Conservation (phyloP, 2,797 vertebrate genomes). For the Parauchenoglanis ngamensis region DNA sequence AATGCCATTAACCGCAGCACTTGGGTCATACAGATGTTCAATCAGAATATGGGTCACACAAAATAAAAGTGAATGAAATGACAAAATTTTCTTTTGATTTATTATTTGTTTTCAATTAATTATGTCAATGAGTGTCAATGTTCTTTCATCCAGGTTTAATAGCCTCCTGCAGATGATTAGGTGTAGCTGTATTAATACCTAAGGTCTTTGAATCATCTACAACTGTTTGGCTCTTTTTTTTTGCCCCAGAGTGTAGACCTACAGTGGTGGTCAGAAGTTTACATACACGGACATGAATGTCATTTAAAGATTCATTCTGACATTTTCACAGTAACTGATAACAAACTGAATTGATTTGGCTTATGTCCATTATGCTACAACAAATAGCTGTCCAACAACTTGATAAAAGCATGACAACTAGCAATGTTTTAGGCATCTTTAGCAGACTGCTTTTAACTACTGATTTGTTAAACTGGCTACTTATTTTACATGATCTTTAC, state of each 20-base stretch:
- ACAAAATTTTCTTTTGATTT: neutral
- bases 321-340: neutral
- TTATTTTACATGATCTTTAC: neutral
- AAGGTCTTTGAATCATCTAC: too few relatives aligned
- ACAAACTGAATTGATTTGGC: neutral
- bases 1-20: constrained; percentile 6
- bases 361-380: neutral
- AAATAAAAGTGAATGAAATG: neutral
- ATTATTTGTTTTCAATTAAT: neutral
- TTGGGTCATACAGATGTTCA: neutral
- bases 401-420: neutral
- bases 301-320: neutral
- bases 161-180: neutral
- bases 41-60: neutral
- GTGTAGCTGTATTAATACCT: neutral
- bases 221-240: neutral
- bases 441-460: neutral
- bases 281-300: too few relatives aligned
- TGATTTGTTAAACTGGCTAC: neutral
- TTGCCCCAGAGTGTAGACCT: neutral
- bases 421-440: neutral
- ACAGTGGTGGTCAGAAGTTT: too few relatives aligned
- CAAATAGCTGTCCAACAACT: neutral
- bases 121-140: neutral
- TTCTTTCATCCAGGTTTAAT: neutral